Percentiles rank a stretch among this genome's conserved stretches.
phyloP scores from a whole-genome alignment of 2,113 vertebrate species.

The Australoheros scitulus region DNA sequence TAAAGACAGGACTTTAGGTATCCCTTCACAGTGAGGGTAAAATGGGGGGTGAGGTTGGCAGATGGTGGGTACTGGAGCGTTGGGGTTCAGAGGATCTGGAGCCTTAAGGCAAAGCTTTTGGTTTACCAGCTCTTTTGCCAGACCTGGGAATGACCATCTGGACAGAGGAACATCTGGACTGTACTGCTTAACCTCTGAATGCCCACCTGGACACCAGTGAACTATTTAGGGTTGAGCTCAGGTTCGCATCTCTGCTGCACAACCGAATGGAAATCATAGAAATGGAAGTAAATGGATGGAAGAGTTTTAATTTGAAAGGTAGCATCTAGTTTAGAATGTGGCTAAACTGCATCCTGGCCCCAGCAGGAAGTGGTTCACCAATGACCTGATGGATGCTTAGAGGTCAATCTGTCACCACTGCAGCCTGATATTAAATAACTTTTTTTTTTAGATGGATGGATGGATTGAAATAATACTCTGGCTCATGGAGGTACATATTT shows the following conservation, averaged over 20 bases:
- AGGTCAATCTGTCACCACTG: neutral
- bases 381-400: neutral
- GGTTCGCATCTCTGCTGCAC: neutral
- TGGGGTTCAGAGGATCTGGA: too few relatives aligned
- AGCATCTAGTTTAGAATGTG: neutral
- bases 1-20: neutral
- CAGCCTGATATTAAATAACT: neutral
- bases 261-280: neutral
- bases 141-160: neutral
- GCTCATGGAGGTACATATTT: neutral
- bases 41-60: neutral
- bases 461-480: neutral
- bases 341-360: neutral
- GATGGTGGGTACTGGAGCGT: neutral
- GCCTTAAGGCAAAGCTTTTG: neutral
- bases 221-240: neutral
- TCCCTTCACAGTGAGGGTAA: neutral
- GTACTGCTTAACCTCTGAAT: neutral
- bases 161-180: neutral
- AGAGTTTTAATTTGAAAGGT: neutral
- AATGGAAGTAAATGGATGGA: neutral
- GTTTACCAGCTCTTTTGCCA: neutral
- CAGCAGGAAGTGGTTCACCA: neutral
- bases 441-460: neutral
- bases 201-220: neutral